These are phyloP conservation scores for Heliconius hewitsoni DNA, from an alignment of 1,140 invertebrate genomes.

Conservation along the genomic window DNA sequence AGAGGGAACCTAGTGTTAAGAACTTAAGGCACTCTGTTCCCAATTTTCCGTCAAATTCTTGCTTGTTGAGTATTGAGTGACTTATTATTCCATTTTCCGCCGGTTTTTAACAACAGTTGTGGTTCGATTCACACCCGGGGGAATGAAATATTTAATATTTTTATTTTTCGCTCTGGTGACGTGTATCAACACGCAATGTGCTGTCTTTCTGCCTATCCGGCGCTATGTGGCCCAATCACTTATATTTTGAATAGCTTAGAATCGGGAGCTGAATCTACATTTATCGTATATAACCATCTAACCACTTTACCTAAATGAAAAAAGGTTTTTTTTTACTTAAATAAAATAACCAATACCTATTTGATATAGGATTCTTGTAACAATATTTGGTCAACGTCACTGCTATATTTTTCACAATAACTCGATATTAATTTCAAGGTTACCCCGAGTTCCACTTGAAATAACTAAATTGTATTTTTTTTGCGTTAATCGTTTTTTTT, in stretches of 20 bases:
- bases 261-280: background rate
- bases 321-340: too few relatives aligned
- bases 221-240: too few relatives aligned
- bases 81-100: too few relatives aligned
- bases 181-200: too few relatives aligned
- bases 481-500: constrained; percentile 10
- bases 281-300: background rate
- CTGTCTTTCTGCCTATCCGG: background rate
- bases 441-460: constrained; percentile 11
- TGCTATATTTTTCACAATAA: constrained; percentile 7
- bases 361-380: background rate
- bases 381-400: background rate
- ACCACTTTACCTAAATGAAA: too few relatives aligned
- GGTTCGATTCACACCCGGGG: background rate
- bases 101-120: background rate
- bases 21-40: too few relatives aligned
- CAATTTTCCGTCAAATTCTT: too few relatives aligned
- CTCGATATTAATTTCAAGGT: constrained; percentile 19
- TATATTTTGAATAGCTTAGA: background rate
- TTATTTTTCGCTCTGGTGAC: background rate
- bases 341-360: too few relatives aligned
- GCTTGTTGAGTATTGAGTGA: too few relatives aligned
- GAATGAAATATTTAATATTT: background rate
- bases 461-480: constrained; percentile 25
- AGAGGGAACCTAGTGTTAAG: too few relatives aligned